A percentile compares a stretch with the other conserved stretches of the same genome.
Evolutionary conservation across 2,888 invertebrate species (phyloP).

Genomic region (Elysia crispata): DNA sequence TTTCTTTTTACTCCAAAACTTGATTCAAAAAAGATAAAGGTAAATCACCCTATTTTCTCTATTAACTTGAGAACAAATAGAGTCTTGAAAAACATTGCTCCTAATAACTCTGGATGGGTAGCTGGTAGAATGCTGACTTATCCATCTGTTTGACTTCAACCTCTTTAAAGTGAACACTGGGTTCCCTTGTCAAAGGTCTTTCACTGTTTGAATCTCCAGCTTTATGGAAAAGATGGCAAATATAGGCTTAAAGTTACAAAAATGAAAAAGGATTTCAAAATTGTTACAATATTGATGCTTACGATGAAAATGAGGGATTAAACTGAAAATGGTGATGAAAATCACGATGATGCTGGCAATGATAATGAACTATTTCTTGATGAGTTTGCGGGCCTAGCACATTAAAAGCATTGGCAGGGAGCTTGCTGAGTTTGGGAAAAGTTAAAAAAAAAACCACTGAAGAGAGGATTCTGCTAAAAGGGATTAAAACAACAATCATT

Average conservation of each 20-base stretch:
- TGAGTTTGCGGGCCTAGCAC: too few relatives aligned
- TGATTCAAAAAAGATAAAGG: too few relatives aligned
- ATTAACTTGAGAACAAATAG: too few relatives aligned
- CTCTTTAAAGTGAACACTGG: conserved; percentile 71
- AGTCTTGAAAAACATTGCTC: background rate
- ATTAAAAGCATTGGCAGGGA: too few relatives aligned
- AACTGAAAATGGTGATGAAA: background rate
- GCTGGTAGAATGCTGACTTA: conserved; percentile 66
- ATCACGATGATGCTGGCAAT: too few relatives aligned
- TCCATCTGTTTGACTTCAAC: conserved; percentile 70
- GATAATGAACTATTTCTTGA: too few relatives aligned
- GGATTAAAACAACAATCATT: too few relatives aligned
- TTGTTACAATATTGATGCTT: background rate
- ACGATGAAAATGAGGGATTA: background rate
- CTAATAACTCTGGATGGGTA: conserved; percentile 61
- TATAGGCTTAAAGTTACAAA: background rate
- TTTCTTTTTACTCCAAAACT: too few relatives aligned
- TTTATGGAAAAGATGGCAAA: background rate
- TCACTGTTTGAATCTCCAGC: conserved; percentile 30
- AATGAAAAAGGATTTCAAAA: background rate
- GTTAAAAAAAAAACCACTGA: too few relatives aligned
- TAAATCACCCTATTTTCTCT: too few relatives aligned
- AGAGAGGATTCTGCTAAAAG: too few relatives aligned
- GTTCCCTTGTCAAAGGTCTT: conserved; percentile 59
- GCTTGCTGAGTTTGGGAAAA: too few relatives aligned